Percentiles rank a stretch among this genome's conserved stretches.
Conservation (phyloP, 2,113 vertebrate genomes). For the Oncorhynchus clarkii region DNA sequence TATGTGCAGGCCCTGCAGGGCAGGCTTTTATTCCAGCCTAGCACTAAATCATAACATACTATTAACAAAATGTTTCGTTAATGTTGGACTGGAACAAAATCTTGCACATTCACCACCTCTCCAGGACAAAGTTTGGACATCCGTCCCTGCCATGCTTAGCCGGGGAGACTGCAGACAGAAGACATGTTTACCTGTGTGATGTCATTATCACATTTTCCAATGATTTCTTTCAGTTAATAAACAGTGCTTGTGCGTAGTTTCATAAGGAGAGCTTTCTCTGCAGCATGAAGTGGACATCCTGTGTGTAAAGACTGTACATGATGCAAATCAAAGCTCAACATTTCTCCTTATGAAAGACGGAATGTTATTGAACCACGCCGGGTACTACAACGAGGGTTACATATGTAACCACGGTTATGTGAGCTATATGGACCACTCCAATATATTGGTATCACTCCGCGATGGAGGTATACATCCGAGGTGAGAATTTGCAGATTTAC, state of each 20-base stretch:
- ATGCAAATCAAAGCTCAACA: constrained; percentile 14
- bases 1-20: neutral
- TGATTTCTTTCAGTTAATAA: constrained; percentile 87
- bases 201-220: constrained; percentile 81
- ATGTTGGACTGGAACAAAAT: neutral
- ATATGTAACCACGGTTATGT: too few species aligned
- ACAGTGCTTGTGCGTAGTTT: constrained; percentile 83
- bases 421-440: too few species aligned
- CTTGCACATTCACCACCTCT: neutral
- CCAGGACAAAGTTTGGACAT: neutral
- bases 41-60: neutral
- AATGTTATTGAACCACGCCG: constrained; percentile 50
- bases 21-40: neutral
- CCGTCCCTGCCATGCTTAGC: neutral
- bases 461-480: too few species aligned
- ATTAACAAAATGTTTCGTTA: too few species aligned
- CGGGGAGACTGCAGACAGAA: neutral
- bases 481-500: too few species aligned
- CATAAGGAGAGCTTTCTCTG: constrained; percentile 80
- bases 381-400: neutral
- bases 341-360: constrained; percentile 1
- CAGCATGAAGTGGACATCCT: constrained; percentile 56
- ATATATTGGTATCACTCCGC: too few species aligned
- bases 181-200: constrained; percentile 70
- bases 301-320: constrained; percentile 56